Conservation (phyloP, 2,888 invertebrate species). For the Daptonema setosum region DNA sequence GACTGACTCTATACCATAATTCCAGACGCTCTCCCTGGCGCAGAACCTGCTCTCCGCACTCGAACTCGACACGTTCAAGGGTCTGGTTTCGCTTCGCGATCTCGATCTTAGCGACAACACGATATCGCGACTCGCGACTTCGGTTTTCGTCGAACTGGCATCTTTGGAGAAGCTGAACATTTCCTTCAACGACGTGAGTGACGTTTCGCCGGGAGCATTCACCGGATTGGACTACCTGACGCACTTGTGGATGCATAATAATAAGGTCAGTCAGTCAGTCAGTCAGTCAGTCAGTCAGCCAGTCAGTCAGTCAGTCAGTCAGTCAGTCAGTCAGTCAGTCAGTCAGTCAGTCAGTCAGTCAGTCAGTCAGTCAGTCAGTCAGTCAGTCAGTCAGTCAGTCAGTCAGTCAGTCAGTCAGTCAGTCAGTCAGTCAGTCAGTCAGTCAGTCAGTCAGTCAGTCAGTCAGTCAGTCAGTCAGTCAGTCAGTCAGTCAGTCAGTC, state of each 20-base stretch:
- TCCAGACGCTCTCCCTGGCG: background rate
- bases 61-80: constrained; percentile 5
- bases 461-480: background rate
- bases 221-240: constrained; percentile 2
- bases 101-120: constrained; percentile 3
- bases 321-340: background rate
- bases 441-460: background rate
- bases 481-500: background rate
- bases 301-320: background rate
- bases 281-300: background rate
- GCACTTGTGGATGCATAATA: constrained; percentile 1
- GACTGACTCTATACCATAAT: no score
- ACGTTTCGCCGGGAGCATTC: constrained; percentile 7
- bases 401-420: background rate
- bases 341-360: background rate
- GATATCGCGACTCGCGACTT: constrained; percentile 5
- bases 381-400: background rate
- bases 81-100: constrained; percentile 1
- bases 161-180: constrained; percentile 6
- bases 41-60: constrained; percentile 1
- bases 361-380: background rate
- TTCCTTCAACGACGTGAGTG: background rate
- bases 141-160: constrained; percentile 7
- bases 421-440: background rate
- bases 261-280: background rate